phyloP scores from a whole-genome alignment of 2,797 vertebrate genomes.

The Mus spretus region DNA sequence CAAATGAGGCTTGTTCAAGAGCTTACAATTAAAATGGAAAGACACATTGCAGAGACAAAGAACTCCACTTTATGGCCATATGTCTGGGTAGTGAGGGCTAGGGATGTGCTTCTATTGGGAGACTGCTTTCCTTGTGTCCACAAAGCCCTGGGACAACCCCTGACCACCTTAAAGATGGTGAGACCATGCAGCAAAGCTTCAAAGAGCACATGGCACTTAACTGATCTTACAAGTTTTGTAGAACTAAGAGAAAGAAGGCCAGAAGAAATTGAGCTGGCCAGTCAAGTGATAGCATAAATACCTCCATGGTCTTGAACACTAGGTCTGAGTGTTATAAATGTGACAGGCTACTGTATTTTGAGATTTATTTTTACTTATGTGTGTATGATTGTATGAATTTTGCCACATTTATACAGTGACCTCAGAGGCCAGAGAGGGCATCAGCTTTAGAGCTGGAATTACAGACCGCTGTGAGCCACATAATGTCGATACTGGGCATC shows the following conservation, averaged over 20 bases:
- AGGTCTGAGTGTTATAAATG: background rate
- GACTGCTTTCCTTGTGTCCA: too few species aligned
- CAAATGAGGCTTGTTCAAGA: background rate
- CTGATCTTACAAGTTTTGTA: background rate
- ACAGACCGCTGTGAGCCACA: background rate
- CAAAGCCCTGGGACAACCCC: background rate
- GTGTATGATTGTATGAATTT: background rate
- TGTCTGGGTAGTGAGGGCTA: background rate
- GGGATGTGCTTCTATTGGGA: background rate
- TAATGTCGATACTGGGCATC: background rate
- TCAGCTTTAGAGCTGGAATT: background rate
- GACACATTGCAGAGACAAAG: constrained; percentile 25
- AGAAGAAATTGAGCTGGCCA: constrained; percentile 14
- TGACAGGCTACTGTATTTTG: background rate
- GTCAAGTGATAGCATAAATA: background rate
- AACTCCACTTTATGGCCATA: background rate
- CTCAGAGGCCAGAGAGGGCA: background rate
- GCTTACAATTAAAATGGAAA: constrained; percentile 17
- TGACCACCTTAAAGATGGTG: constrained; percentile 17
- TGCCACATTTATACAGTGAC: background rate
- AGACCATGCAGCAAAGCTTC: background rate
- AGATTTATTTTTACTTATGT: background rate
- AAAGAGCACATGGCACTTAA: constrained; percentile 8
- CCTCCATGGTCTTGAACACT: background rate
- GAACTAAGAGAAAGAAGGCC: background rate